These are phyloP conservation scores for Drosophila peninsularis DNA, from an alignment of 2,888 invertebrate genomes.

Conservation along the genomic window DNA sequence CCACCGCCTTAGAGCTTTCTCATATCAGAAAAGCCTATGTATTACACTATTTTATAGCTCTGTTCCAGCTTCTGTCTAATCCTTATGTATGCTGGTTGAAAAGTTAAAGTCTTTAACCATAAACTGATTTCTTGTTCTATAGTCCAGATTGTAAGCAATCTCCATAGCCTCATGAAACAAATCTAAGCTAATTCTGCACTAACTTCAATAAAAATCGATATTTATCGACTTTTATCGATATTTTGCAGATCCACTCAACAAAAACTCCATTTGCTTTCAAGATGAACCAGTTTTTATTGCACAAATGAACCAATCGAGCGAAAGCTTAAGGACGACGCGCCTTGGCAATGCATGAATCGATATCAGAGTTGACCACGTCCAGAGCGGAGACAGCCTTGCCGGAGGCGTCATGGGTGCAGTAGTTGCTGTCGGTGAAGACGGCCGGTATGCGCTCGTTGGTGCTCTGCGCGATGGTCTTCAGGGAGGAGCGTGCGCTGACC, in stretches of 20 bases:
- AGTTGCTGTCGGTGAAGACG: conserved; percentile 62
- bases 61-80: too few species aligned
- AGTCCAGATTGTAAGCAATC: too few species aligned
- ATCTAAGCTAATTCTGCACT: too few species aligned
- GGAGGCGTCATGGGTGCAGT: conserved; percentile 68
- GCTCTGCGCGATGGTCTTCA: conserved; percentile 67
- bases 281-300: conserved; percentile 10
- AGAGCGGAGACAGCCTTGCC: conserved; percentile 60
- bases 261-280: not conserved
- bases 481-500: conserved; percentile 57
- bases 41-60: too few species aligned
- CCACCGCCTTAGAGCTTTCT: too few species aligned
- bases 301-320: not conserved
- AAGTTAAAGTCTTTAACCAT: too few species aligned
- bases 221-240: not conserved
- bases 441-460: conserved; percentile 69
- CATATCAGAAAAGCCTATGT: too few species aligned
- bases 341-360: conserved; percentile 57
- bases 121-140: too few species aligned
- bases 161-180: too few species aligned
- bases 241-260: not conserved
- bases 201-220: too few species aligned
- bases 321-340: not conserved
- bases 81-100: too few species aligned
- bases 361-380: conserved; percentile 45